phyloP scores from a whole-genome alignment of 2,113 vertebrate genomes.

The Clarias magur region DNA sequence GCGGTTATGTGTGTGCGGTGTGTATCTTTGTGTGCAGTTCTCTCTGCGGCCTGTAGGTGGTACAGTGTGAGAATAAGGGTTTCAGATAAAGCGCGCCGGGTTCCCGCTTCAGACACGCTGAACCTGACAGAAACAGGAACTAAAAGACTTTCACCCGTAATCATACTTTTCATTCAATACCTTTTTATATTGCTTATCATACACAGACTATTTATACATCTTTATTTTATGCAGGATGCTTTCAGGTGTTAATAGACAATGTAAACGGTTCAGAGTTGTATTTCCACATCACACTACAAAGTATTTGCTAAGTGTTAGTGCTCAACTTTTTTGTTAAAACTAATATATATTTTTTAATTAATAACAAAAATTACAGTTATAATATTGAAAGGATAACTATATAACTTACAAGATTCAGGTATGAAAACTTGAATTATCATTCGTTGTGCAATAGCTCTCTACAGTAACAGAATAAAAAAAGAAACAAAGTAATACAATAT shows the following conservation, averaged over 20 bases:
- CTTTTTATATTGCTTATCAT: not conserved
- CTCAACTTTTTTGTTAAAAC: not conserved
- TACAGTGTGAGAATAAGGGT: not conserved
- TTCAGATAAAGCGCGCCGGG: not conserved
- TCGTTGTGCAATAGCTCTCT: no score
- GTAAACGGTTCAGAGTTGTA: no score
- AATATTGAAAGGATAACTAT: no score
- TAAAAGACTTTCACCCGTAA: not conserved
- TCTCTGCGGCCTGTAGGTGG: not conserved
- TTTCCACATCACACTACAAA: not conserved
- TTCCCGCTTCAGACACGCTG: not conserved
- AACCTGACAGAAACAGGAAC: not conserved
- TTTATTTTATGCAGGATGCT: not conserved
- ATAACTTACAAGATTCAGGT: no score
- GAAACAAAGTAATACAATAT: no score
- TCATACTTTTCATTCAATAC: not conserved
- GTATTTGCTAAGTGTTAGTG: not conserved
- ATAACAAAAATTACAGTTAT: no score
- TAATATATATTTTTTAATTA: no score
- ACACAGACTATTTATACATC: not conserved
- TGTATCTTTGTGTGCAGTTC: not conserved
- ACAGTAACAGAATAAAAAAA: no score
- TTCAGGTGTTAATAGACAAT: not conserved
- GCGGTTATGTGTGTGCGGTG: not conserved
- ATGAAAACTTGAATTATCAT: no score